These are phyloP conservation scores for Paralichthys olivaceus DNA, from an alignment of 2,113 vertebrate species.

Conservation along the genomic window DNA sequence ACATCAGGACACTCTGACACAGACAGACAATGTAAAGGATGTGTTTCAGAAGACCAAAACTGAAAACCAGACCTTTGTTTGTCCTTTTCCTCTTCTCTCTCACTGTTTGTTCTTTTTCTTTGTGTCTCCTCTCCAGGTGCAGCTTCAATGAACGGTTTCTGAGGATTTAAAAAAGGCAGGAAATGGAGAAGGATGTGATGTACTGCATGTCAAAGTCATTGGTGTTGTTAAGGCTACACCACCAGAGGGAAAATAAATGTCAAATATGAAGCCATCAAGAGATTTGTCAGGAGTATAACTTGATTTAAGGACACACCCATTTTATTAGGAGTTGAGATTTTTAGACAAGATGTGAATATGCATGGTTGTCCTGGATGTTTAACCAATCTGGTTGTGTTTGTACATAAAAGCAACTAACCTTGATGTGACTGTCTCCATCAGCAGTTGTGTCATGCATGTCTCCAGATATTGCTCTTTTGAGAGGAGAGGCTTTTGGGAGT, in stretches of 20 bases:
- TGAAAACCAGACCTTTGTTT: slow-evolving; percentile 68
- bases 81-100: slow-evolving; percentile 62
- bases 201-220: background rate
- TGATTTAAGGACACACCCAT: background rate
- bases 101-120: slow-evolving; percentile 43
- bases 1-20: background rate
- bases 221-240: background rate
- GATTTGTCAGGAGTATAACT: background rate
- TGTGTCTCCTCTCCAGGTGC: slow-evolving; percentile 40
- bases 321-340: background rate
- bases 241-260: background rate
- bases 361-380: background rate
- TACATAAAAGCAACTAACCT: slow-evolving; percentile 59
- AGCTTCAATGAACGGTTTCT: slow-evolving; percentile 54
- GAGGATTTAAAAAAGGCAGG: slow-evolving; percentile 23
- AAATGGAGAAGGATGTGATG: background rate
- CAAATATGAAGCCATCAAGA: background rate
- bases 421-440: slow-evolving; percentile 44
- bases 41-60: slow-evolving; percentile 2
- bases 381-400: background rate
- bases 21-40: background rate
- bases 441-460: slow-evolving; percentile 41
- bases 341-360: background rate
- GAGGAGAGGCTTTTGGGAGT: slow-evolving; percentile 27
- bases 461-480: slow-evolving; percentile 49